These are phyloP conservation scores for Microplitis mediator DNA, from an alignment of 1,140 invertebrate genomes.

Conservation along the genomic window DNA sequence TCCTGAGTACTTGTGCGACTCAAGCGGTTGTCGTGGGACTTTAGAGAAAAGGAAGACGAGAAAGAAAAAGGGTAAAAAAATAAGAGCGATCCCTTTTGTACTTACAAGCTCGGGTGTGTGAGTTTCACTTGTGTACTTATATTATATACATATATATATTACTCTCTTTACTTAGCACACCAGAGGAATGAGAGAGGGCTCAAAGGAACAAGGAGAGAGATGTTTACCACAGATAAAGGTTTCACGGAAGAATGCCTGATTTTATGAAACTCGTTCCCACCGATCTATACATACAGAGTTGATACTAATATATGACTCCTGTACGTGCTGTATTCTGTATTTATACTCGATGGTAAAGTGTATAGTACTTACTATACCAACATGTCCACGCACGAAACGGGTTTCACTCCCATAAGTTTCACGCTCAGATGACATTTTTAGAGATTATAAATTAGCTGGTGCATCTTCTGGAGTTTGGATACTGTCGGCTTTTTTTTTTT, in stretches of 20 bases:
- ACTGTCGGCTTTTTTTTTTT: background rate
- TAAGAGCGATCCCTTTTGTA: background rate
- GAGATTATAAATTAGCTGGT: conserved; percentile 49
- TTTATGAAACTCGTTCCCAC: conserved; percentile 60
- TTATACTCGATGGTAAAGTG: background rate
- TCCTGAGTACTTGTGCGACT: background rate
- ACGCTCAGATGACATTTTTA: conserved; percentile 46
- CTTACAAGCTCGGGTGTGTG: background rate
- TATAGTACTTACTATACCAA: background rate
- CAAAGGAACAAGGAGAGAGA: background rate
- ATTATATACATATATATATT: background rate
- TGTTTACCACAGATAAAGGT: conserved; percentile 44
- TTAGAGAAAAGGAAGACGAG: background rate
- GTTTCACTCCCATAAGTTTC: conserved; percentile 50
- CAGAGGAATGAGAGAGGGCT: background rate
- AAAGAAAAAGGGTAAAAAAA: background rate
- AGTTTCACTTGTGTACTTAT: background rate
- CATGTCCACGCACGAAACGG: conserved; percentile 42
- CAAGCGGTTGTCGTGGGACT: background rate
- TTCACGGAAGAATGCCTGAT: conserved; percentile 59
- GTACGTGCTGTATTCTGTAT: no score
- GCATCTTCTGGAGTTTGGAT: background rate
- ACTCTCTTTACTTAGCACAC: background rate
- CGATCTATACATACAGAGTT: background rate
- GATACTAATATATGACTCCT: no score